phyloP scores from a whole-genome alignment of 2,888 invertebrate genomes.

The Coleophora flavipennella region DNA sequence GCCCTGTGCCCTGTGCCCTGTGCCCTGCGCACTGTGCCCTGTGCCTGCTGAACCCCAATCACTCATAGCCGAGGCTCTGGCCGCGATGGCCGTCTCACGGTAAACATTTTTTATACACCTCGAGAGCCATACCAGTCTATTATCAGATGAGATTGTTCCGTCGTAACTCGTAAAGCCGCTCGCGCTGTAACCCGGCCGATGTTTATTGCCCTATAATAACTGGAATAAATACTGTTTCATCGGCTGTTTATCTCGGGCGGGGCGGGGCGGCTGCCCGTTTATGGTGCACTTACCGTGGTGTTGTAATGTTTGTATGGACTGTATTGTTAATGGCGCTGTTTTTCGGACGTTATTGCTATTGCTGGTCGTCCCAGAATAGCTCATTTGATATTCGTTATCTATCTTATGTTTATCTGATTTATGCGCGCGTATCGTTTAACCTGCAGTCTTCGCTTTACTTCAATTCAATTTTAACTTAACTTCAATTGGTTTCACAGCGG shows the following conservation, averaged over 20 bases:
- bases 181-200: constrained; percentile 13
- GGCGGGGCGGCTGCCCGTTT: background rate
- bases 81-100: constrained; percentile 28
- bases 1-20: no score
- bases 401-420: constrained; percentile 1
- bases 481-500: no score
- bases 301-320: background rate
- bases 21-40: no score
- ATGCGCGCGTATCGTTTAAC: no score
- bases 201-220: constrained; percentile 63
- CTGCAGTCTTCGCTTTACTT: no score
- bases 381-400: background rate
- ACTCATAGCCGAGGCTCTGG: constrained; percentile 9
- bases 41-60: no score
- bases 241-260: constrained; percentile 52
- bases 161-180: constrained; percentile 18
- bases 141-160: constrained; percentile 42
- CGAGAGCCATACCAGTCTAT: constrained; percentile 34
- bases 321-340: background rate
- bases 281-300: background rate
- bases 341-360: no score
- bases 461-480: no score
- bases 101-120: constrained; percentile 45
- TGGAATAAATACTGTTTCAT: constrained; percentile 53
- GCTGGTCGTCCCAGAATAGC: background rate